These are phyloP conservation scores for Hippocampus comes DNA, from an alignment of 2,113 vertebrate species.

Conservation along the genomic window DNA sequence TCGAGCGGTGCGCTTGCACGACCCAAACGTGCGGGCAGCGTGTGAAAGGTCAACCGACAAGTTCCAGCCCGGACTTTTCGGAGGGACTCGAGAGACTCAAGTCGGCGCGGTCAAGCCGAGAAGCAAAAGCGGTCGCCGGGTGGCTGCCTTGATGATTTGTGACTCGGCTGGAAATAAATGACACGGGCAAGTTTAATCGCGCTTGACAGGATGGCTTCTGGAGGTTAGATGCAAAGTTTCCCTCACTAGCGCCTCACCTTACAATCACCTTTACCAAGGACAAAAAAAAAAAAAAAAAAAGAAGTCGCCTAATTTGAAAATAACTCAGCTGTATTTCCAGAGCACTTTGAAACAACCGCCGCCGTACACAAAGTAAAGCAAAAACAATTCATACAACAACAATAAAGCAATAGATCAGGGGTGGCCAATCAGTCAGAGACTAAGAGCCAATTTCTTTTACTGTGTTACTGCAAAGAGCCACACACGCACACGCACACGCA, in stretches of 20 bases:
- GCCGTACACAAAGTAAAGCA: too few relatives aligned
- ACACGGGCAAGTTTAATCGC: neutral
- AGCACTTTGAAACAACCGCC: too few relatives aligned
- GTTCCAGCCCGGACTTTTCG: neutral
- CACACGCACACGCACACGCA: too few relatives aligned
- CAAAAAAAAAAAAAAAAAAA: neutral
- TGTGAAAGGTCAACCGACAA: neutral
- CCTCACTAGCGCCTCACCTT: neutral
- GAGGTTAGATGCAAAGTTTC: neutral
- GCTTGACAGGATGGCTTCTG: conserved; percentile 1
- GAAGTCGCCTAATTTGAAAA: neutral
- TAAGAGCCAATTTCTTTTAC: too few relatives aligned
- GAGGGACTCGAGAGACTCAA: neutral
- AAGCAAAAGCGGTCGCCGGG: neutral
- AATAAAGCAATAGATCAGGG: too few relatives aligned
- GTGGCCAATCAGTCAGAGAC: too few relatives aligned
- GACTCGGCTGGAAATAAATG: neutral
- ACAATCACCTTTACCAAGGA: neutral
- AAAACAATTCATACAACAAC: too few relatives aligned
- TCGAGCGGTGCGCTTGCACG: neutral
- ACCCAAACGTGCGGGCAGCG: neutral
- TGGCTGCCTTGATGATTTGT: conserved; percentile 1
- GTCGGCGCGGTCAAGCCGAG: neutral
- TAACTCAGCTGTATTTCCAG: too few relatives aligned
- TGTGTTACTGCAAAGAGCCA: too few relatives aligned